Evolutionary conservation across 1,140 invertebrate species (phyloP).

Genomic region (Watersipora subatra): DNA sequence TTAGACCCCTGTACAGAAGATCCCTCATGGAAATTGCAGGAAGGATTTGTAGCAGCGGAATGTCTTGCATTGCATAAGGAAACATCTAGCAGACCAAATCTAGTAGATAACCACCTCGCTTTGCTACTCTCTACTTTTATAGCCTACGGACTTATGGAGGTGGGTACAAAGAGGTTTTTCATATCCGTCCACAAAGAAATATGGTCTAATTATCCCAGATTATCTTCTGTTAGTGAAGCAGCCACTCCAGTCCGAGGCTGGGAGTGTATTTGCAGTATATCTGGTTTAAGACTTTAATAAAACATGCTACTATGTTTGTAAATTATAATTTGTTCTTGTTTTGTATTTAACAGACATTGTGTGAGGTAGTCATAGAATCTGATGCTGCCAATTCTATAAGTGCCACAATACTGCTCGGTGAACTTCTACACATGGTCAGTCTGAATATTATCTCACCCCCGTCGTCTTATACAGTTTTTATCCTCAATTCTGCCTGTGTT

Average conservation of each 20-base stretch:
- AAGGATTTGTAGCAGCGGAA: slow-evolving; percentile 83
- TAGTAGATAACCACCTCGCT: slow-evolving; percentile 78
- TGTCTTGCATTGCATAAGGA: slow-evolving; percentile 49
- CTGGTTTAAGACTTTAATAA: no score
- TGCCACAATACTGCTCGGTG: slow-evolving; percentile 73
- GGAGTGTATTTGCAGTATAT: no score
- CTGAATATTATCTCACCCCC: no score
- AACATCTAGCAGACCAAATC: slow-evolving; percentile 55
- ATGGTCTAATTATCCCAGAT: no score
- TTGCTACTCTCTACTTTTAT: slow-evolving; percentile 73
- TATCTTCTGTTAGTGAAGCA: no score
- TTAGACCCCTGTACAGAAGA: slow-evolving; percentile 58
- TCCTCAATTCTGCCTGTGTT: no score
- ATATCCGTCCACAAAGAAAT: no score
- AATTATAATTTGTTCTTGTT: no score
- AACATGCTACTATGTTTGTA: no score
- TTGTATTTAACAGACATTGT: slow-evolving; percentile 50
- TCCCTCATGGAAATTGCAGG: slow-evolving; percentile 70
- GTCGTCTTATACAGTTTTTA: no score
- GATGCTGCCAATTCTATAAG: slow-evolving; percentile 76
- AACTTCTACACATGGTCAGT: slow-evolving; percentile 64
- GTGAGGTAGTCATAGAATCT: slow-evolving; percentile 74
- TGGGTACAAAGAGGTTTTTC: no score
- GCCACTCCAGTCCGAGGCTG: no score
- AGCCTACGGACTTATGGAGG: slow-evolving; percentile 65